Base-by-base conservation (phyloP, 2,113 vertebrate genomes). In the Otus sunia region DNA sequence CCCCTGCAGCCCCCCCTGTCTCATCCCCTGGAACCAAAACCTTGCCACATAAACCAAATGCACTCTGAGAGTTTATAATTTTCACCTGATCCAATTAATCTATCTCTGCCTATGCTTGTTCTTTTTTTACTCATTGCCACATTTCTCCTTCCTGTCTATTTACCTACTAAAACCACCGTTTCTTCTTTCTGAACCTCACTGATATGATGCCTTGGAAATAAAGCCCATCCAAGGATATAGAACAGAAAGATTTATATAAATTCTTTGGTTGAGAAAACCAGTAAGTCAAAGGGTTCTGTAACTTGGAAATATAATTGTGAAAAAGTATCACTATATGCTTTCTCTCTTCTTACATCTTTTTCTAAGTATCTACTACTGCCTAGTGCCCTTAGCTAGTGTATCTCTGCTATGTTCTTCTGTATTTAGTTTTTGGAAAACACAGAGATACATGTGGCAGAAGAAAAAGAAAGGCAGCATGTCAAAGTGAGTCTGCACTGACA, bases 21-120 rank as follows among this genome's bases (percentile, higher is more conserved):
- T 32, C 6, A 1, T 4, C 11, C 8, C 4, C 34, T 0, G 0
- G 12, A 26, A 36, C 32, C 30, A 55, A 78, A 88, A 78, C 11
- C 27, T 53, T 62, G 27, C 22, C 56, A 22, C 0, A 0, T 71
- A 45, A 62, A 62, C 27, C 11, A 2, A 37, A 53, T 66, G 25
- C 7, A 34, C 8, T 50, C 5, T 32, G 3, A 58, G 30, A 49
- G 30, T 58, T 58, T 26, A 41, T 25, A 64, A 41, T 49, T 43
- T 73, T 81, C 50, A 50, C 19, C 12, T 72, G 15, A 47, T 62
- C 22, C 10, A 27, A 13, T 9, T 69, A 6, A 37, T 64, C 30
- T 56, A 30, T 26, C 29, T 39, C 39, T 47, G 15, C 22, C 22
- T 56, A 6, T 26, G 8, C 43, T 67, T 32, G 25, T 11, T 50